Conservation (phyloP, 2,797 vertebrate species). For the Decapterus maruadsi region DNA sequence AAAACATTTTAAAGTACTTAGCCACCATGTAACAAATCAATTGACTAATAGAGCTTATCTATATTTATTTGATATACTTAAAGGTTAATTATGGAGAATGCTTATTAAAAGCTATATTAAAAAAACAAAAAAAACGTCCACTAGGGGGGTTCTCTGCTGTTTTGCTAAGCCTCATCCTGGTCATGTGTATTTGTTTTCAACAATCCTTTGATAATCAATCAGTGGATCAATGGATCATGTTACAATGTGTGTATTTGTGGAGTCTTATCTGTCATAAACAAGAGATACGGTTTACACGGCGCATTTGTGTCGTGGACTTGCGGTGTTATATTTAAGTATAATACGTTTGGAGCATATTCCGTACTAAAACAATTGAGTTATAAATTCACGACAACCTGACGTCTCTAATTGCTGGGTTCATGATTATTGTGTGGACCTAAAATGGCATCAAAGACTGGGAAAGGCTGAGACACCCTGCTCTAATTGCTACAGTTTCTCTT, state of each 20-base stretch:
- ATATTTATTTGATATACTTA: neutral
- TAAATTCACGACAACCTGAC: conserved; percentile 24
- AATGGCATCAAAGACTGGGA: conserved; percentile 23
- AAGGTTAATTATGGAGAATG: no score
- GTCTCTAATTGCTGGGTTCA: conserved; percentile 33
- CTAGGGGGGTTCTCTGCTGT: no score
- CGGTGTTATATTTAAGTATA: neutral
- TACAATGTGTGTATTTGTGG: no score
- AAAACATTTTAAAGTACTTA: neutral
- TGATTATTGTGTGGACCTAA: conserved; percentile 36
- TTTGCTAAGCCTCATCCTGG: no score
- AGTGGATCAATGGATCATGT: no score
- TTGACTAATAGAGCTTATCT: neutral
- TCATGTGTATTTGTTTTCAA: no score
- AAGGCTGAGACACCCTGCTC: conserved; percentile 24
- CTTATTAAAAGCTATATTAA: no score
- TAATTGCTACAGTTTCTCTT: conserved; percentile 41
- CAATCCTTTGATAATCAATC: no score
- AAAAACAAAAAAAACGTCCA: no score
- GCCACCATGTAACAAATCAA: neutral
- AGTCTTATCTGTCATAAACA: no score
- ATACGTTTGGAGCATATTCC: conserved; percentile 6
- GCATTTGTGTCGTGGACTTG: no score
- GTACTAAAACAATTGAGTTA: conserved; percentile 19
- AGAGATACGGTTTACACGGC: no score